These are phyloP conservation scores for Tipula unca DNA, from an alignment of 2,888 invertebrate genomes.

Conservation along the genomic window DNA sequence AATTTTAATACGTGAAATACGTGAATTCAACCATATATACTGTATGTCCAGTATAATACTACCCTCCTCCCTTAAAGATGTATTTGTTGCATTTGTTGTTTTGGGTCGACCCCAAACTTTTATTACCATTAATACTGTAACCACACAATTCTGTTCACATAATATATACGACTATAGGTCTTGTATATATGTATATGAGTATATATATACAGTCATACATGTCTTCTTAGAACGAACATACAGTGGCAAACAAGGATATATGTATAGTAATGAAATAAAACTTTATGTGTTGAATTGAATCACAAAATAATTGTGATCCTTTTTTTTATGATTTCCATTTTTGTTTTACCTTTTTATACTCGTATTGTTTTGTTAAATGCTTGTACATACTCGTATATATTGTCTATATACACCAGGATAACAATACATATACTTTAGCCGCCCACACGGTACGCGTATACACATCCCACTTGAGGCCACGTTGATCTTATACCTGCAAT, in stretches of 20 bases:
- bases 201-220: not conserved
- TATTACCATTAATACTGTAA: not conserved
- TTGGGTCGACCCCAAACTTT: not conserved
- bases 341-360: not conserved
- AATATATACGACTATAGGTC: not conserved
- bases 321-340: not conserved
- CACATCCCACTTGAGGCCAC: too few relatives aligned
- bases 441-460: too few relatives aligned
- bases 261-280: constrained; percentile 14
- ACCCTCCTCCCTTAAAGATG: not conserved
- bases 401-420: not conserved
- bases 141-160: not conserved
- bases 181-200: not conserved
- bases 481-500: too few relatives aligned
- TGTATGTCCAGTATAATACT: not conserved
- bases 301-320: constrained; percentile 8
- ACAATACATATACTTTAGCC: too few relatives aligned
- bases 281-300: not conserved
- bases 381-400: not conserved
- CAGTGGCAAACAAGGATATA: not conserved
- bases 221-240: not conserved
- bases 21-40: not conserved
- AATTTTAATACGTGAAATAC: constrained; percentile 8
- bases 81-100: not conserved
- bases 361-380: not conserved